Conservation (phyloP, 2,797 vertebrate species). For the Gastrophryne carolinensis region DNA sequence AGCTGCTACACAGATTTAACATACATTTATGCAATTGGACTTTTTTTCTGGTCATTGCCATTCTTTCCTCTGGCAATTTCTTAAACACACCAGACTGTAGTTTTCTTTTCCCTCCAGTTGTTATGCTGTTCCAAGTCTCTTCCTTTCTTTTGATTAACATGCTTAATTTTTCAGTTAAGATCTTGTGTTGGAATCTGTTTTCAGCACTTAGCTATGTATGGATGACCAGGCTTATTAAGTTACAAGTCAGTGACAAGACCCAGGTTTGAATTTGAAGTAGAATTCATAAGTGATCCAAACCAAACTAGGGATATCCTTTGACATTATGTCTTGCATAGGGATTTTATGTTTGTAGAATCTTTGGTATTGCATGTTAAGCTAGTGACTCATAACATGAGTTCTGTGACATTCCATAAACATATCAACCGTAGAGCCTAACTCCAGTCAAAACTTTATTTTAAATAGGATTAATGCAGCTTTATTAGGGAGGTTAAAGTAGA, state of each 20-base stretch:
- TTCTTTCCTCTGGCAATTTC: not conserved
- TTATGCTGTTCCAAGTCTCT: not conserved
- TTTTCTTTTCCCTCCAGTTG: not conserved
- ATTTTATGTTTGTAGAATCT: not conserved
- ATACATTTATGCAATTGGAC: not conserved
- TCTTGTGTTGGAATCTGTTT: conserved; percentile 36
- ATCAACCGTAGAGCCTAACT: not conserved
- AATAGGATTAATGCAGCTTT: no score
- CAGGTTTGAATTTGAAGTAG: conserved; percentile 40
- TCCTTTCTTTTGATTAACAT: conserved; percentile 11
- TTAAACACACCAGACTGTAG: not conserved
- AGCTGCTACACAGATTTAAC: not conserved
- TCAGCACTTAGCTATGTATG: conserved; percentile 47
- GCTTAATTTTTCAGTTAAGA: conserved; percentile 32
- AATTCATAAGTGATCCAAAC: not conserved
- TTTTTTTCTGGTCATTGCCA: not conserved
- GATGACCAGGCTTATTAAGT: conserved; percentile 35
- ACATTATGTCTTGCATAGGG: not conserved
- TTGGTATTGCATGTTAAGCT: not conserved
- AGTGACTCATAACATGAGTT: not conserved
- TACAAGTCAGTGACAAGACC: conserved; percentile 32
- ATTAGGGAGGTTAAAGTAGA: no score
- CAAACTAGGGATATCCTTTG: not conserved
- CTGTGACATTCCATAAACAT: not conserved
- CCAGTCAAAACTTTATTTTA: no score